Percentiles rank a stretch among this genome's conserved stretches.
Conservation (phyloP, 2,797 vertebrate genomes). For the Danio albolineatus region DNA sequence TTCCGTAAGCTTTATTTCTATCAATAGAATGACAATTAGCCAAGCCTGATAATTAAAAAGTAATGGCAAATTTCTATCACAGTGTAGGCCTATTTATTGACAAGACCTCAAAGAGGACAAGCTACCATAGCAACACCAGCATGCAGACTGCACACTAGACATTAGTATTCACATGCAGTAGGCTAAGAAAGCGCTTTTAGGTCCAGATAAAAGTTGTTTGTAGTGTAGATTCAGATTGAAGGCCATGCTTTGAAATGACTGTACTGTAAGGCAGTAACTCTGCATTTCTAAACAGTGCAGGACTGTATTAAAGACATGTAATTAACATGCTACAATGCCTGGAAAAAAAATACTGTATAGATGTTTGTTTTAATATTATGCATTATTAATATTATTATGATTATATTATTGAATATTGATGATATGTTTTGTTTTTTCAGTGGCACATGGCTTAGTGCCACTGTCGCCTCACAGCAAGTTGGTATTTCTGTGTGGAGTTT, state of each 20-base stretch:
- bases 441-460: no score
- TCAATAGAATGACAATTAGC: neutral
- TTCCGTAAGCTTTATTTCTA: neutral
- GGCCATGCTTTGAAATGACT: neutral
- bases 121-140: constrained; percentile 22
- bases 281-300: neutral
- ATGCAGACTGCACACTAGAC: neutral
- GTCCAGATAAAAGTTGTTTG: constrained; percentile 7
- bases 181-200: neutral
- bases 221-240: neutral
- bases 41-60: neutral
- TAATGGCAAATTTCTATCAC: constrained; percentile 8
- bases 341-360: neutral
- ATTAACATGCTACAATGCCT: neutral
- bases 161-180: constrained; percentile 30
- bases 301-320: neutral
- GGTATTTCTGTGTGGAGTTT: no score
- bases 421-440: neutral
- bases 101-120: neutral
- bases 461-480: no score
- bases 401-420: no score
- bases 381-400: neutral
- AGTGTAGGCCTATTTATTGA: neutral
- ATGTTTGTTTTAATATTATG: neutral
- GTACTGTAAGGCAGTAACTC: neutral